Base-by-base conservation (phyloP, 2,888 invertebrate genomes). In the Cylloceria caligata region DNA sequence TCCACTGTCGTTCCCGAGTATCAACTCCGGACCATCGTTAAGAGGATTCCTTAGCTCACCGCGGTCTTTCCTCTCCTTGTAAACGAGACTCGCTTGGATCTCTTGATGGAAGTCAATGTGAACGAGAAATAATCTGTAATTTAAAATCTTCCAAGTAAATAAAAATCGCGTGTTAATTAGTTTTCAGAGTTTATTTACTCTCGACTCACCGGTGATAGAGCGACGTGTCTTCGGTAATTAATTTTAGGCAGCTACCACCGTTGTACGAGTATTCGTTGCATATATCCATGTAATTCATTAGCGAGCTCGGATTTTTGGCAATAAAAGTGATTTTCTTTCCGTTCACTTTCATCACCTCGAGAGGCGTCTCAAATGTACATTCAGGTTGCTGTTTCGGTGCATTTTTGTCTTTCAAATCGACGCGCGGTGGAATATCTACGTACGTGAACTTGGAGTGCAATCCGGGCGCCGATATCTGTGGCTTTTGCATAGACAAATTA, bases 191-290 rank as follows among this genome's bases (percentile, higher is more conserved):
- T 47, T 45, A 34, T 65, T 65, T 19, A 21, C 42, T 47, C 7
- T 47, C 34, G 73, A 79, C 68, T 82, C 81, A 92, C 92, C 92
- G 90, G 42, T 92, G 91, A 84, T 91, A 90, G 0, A 80, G 65
- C 47, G 34, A 80, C 3, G 82, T 76, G 79, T 90, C 83, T 52
- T 83, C 88, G 9, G 88, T 90, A 6, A 89, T 84, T 36, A 92
- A 77, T 85, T 90, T 89, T 30, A 92, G 76, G 57, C 91, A 91
- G 34, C 90, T 89, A n/a, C 92, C 92, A 16, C 92, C 92, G 62
- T 91, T 87, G 71, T 89, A 92, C 5, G 92, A 88, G 69, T 88
- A 87, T 24, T 86, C 83, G 21, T 88, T 80, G 57, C 86, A 88
- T 77, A 87, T 91, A 64, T 91, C 88, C 13, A 88, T 86, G 73